phyloP scores from a whole-genome alignment of 1,140 invertebrate species.

The Piezodorus guildinii region DNA sequence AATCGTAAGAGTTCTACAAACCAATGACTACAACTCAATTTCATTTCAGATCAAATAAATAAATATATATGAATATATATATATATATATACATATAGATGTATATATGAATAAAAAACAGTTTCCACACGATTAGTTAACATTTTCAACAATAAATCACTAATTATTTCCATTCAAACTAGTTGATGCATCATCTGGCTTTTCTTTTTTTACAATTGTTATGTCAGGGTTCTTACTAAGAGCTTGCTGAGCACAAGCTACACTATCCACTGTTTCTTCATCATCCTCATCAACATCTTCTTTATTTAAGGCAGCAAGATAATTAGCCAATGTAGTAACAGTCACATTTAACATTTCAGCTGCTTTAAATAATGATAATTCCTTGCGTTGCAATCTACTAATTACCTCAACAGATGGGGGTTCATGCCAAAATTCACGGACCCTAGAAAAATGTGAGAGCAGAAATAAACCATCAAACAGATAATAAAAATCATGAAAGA shows the following conservation, averaged over 20 bases:
- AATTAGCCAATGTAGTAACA: conserved; percentile 55
- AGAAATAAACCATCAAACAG: not conserved
- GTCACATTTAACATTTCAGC: conserved; percentile 61
- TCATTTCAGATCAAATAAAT: not conserved
- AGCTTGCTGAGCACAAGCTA: conserved; percentile 36
- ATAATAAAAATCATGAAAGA: no score
- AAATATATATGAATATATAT: not conserved
- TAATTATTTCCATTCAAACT: conserved; percentile 26
- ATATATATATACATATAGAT: not conserved
- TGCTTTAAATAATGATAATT: conserved; percentile 54
- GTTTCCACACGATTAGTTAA: not conserved
- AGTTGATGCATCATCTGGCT: conserved; percentile 17
- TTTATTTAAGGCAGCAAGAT: conserved; percentile 46
- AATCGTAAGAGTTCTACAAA: not conserved
- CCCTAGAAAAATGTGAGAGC: conserved; percentile 37
- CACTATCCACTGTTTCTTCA: conserved; percentile 33
- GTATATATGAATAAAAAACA: not conserved
- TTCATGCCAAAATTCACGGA: conserved; percentile 63
- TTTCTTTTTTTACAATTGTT: conserved; percentile 48
- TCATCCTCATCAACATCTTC: conserved; percentile 34
- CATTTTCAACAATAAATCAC: conserved; percentile 1
- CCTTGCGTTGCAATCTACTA: conserved; percentile 54
- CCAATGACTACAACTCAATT: not conserved
- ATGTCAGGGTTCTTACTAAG: conserved; percentile 49
- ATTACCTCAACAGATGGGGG: conserved; percentile 58